Evolutionary conservation across 2,888 invertebrate genomes (phyloP), one percentile per base, ranked within the genome.

Genomic region (Rhamphomyia laevipes): DNA sequence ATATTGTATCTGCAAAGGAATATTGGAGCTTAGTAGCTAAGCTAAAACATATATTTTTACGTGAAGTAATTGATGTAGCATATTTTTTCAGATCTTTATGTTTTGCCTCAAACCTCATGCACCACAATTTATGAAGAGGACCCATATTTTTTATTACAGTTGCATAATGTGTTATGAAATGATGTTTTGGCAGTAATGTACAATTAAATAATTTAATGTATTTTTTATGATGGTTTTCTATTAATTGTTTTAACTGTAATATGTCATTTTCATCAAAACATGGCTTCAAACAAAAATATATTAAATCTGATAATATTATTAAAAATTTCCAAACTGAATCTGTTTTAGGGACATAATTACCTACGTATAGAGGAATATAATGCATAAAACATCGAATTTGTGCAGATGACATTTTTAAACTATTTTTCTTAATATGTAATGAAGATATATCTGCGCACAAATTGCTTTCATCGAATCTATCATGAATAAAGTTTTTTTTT

Each of bases 381-480:
- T 45, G 12, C 15, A 11, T 9, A 17, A 40, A 40, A 18, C 17
- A 40, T 18, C 12, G 13, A 17, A 40, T 40, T 57, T 40, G 27
- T 7, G 21, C 15, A 13, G 45, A 15, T 3, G 38, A 27, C 40
- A 46, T 46, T 40, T 46, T 46, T 13, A 46, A 23, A 17, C 11
- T 40, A 7, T 46, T 46, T 27, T 37, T 38, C 9, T 40, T 40
- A 12, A 46, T 27, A 9, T 17, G 1, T 7, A 17, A 9, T 16
- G 15, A 3, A 4, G 33, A 37, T 4, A 45, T 37, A 38, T 18
- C 10, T 12, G 3, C 21, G 13, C 21, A 38, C 5, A 45, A 37
- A 23, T 45, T 45, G 3, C 37, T 10, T 15, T 21, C 23, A 11
- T 45, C 38, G 9, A 5, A 7, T 4, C 27, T 23, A 13, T 37